phyloP scores from a whole-genome alignment of 2,888 invertebrate species.

The Parapristionchus giblindavisi region DNA sequence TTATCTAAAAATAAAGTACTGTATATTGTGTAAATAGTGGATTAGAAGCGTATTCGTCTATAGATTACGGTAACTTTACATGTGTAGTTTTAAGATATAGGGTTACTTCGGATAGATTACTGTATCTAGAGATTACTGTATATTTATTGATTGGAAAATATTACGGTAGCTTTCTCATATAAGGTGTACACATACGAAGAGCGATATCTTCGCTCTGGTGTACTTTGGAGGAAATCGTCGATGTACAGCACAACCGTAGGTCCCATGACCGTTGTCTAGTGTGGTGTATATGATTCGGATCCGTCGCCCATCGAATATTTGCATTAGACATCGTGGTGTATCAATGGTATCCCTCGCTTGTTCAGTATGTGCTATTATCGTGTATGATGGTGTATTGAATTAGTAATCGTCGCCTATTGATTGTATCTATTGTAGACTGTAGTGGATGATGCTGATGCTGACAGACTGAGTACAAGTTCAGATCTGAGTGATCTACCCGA shows the following conservation, averaged over 20 bases:
- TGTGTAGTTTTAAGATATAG: too few species aligned
- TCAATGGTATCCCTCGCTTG: background rate
- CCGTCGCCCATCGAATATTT: too few species aligned
- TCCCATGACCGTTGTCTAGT: background rate
- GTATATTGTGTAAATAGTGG: too few species aligned
- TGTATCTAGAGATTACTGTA: background rate
- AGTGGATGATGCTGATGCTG: conserved; percentile 46
- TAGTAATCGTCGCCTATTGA: too few species aligned
- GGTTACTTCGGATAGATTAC: background rate
- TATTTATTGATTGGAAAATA: background rate
- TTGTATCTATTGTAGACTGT: too few species aligned
- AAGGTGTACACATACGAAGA: conserved; percentile 38
- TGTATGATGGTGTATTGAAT: too few species aligned
- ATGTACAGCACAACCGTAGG: conserved; percentile 24
- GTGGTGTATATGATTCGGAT: conserved; percentile 10
- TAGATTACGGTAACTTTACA: too few species aligned
- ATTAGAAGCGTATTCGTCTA: too few species aligned
- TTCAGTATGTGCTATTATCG: too few species aligned
- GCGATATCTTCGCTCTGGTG: conserved; percentile 5
- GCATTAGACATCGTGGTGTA: background rate
- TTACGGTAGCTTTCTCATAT: background rate
- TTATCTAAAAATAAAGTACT: too few species aligned
- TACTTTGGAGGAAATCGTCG: conserved; percentile 31
- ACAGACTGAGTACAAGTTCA: conserved; percentile 36
- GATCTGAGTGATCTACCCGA: conserved; percentile 44